Evolutionary conservation across 2,888 invertebrate genomes (phyloP), one percentile per base, ranked within the genome.

Genomic region (Resseliella maxima): DNA sequence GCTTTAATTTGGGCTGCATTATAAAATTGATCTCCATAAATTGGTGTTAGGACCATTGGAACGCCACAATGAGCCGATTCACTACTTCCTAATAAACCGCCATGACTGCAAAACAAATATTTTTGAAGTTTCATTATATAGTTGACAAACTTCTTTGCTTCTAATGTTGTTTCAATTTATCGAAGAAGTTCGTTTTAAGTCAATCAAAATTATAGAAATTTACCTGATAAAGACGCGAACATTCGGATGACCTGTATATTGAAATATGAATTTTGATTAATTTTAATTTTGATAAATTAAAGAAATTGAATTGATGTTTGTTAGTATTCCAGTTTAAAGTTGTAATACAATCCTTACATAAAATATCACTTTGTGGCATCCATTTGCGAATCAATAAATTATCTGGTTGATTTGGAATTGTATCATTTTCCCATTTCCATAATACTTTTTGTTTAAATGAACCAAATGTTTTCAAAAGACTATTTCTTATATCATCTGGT

Each of bases 381-480:
- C 95, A 96, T 87, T 93, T 93, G 88, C 92, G 92, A 15, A 94
- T 90, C 89, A 93, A 92, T 85, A 95, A 92, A 89, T 95, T 95
- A 18, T 91, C 89, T 0, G 94, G 93, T 88, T 93, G 91, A 85
- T 92, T 92, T 0, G 92, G 91, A 89, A 94, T 89, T 0, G 92
- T 91, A 0, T 94, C 93, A 88, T 92, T 93, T 89, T 95, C 94
- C 92, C 93, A 94, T 91, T 95, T 95, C 95, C 95, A 95, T 86
- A 95, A 90, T 18, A 95, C 93, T 86, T 92, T 92, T 88, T 94
- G 93, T 86, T 90, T 90, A 18, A 95, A 90, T 8, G 92, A 92
- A 0, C 92, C 90, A 86, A 94, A 92, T 0, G 93, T 94, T 10
- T 92, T 92, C 35, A 94, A 88, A 85, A 96, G 92, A 46, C 91